Percentiles rank a stretch among this genome's conserved stretches.
Conservation (phyloP, 2,113 vertebrate species). For the Ceuthmochares aereus region DNA sequence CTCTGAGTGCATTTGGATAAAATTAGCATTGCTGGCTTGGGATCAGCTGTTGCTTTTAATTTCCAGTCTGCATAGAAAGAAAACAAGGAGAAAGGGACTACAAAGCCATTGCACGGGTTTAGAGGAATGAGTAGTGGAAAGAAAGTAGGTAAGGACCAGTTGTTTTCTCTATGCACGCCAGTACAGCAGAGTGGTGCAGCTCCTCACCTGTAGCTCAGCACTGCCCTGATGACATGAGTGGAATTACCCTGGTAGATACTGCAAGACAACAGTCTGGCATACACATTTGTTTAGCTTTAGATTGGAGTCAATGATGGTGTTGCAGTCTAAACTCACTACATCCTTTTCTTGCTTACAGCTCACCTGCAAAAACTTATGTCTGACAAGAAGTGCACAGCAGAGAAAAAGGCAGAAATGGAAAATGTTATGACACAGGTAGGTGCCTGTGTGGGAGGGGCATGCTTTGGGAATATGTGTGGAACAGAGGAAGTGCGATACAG, state of each 20-base stretch:
- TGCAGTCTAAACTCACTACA: neutral
- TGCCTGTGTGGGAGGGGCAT: neutral
- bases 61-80: neutral
- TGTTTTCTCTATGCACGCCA: neutral
- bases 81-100: neutral
- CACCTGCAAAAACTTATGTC: constrained; percentile 97
- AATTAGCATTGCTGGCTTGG: neutral
- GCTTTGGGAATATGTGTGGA: neutral
- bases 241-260: neutral
- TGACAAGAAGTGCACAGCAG: constrained; percentile 93
- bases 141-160: neutral
- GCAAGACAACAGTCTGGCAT: neutral
- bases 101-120: neutral
- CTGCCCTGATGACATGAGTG: neutral
- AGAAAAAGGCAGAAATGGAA: constrained; percentile 95
- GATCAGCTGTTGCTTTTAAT: neutral
- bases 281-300: neutral
- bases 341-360: constrained; percentile 72
- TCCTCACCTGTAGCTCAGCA: neutral
- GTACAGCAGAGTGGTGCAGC: neutral
- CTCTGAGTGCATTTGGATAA: neutral
- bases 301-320: neutral
- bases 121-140: neutral
- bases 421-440: constrained; percentile 90
- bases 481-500: fast-evolving